phyloP scores from a whole-genome alignment of 2,888 invertebrate species.

The Cosmia trapezina region DNA sequence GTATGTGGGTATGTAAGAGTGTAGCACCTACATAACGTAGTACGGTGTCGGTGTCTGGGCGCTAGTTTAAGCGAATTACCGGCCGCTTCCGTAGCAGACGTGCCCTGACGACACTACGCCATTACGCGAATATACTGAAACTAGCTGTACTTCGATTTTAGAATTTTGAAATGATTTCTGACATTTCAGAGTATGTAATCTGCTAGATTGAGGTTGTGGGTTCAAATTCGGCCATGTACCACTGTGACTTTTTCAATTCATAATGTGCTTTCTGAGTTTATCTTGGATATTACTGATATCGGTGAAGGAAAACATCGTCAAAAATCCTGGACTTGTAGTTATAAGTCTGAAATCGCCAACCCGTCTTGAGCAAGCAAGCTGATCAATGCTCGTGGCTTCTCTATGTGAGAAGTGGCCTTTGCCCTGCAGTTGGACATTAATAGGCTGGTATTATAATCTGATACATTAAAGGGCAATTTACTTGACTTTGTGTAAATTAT shows the following conservation, averaged over 20 bases:
- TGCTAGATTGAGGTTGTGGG: background rate
- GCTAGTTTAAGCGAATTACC: constrained; percentile 71
- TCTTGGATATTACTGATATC: too few relatives aligned
- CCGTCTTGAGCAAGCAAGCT: background rate
- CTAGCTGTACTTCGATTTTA: background rate
- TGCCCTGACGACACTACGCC: constrained; percentile 23
- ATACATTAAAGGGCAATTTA: background rate
- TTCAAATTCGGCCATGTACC: background rate
- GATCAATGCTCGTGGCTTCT: background rate
- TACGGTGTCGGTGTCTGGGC: constrained; percentile 62
- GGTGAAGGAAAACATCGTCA: background rate
- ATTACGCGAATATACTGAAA: constrained; percentile 30
- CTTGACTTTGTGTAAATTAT: too few relatives aligned
- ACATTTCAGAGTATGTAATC: background rate
- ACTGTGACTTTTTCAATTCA: background rate
- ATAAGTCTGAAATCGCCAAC: background rate
- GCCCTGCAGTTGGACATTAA: background rate
- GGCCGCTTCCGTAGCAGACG: constrained; percentile 66
- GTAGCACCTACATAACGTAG: constrained; percentile 5
- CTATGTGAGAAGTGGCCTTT: background rate
- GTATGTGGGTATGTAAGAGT: constrained; percentile 6
- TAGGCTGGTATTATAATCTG: background rate
- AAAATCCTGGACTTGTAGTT: background rate
- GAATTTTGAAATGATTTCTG: background rate
- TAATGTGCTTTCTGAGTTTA: background rate